Percentiles rank a stretch among this genome's conserved stretches.
Evolutionary conservation across 2,888 invertebrate species (phyloP).

Genomic region (Oasisia sp.): DNA sequence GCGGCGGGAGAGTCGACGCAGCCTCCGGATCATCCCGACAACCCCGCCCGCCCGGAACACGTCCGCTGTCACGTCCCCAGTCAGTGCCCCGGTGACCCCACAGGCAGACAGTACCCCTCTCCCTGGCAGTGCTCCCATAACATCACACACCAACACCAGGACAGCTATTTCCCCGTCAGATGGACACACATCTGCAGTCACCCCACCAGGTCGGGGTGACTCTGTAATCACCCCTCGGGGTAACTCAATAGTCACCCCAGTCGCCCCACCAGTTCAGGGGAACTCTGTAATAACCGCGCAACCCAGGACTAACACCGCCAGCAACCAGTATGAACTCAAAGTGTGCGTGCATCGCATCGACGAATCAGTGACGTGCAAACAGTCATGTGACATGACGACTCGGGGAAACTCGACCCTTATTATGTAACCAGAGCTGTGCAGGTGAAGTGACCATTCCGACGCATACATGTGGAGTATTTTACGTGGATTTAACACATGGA

Average conservation of each 20-base stretch:
- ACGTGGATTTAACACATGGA: background rate
- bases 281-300: background rate
- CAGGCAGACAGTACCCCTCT: background rate
- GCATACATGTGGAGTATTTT: background rate
- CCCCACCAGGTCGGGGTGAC: background rate
- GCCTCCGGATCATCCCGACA: background rate
- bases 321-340: background rate
- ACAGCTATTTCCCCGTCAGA: background rate
- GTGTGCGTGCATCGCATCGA: background rate
- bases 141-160: background rate
- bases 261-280: background rate
- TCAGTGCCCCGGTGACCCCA: background rate
- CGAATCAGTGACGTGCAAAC: background rate
- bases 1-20: slow-evolving; percentile 3
- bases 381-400: slow-evolving; percentile 13
- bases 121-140: no score
- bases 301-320: background rate
- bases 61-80: background rate
- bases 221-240: background rate
- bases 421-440: background rate
- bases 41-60: background rate
- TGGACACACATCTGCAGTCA: background rate
- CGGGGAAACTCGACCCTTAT: background rate
- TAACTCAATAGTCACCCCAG: background rate
- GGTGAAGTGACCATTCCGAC: background rate